phyloP scores from a whole-genome alignment of 2,113 vertebrate genomes.

The Meles meles region DNA sequence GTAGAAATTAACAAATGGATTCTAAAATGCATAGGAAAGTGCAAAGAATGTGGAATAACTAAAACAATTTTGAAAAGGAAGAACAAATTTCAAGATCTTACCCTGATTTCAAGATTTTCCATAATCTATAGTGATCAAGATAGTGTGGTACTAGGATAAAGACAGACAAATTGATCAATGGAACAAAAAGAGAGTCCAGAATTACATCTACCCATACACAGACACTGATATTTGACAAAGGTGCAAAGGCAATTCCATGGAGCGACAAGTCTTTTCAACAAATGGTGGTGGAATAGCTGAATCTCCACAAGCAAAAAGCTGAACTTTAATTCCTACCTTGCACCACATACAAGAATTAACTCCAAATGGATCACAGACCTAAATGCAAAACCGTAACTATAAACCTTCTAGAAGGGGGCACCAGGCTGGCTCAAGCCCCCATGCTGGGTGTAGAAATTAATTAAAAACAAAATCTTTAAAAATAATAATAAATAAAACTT shows the following conservation, averaged over 20 bases:
- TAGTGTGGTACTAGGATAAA: neutral
- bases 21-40: constrained; percentile 8
- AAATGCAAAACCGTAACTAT: neutral
- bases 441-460: neutral
- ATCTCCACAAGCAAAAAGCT: neutral
- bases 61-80: neutral
- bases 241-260: neutral
- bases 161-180: neutral
- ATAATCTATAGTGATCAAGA: constrained; percentile 5
- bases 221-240: constrained; percentile 15
- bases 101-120: neutral
- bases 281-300: neutral
- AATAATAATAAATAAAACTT: neutral
- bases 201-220: neutral
- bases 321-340: neutral
- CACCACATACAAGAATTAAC: neutral
- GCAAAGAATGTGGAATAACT: neutral
- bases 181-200: neutral
- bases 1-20: neutral
- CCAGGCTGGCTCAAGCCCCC: neutral
- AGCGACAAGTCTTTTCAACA: neutral
- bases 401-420: neutral
- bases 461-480: neutral
- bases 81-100: neutral
- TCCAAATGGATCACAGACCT: neutral